Evolutionary conservation across 2,113 vertebrate species (phyloP), one percentile per base, ranked within the genome.

Genomic region (Elanus axillaris): DNA sequence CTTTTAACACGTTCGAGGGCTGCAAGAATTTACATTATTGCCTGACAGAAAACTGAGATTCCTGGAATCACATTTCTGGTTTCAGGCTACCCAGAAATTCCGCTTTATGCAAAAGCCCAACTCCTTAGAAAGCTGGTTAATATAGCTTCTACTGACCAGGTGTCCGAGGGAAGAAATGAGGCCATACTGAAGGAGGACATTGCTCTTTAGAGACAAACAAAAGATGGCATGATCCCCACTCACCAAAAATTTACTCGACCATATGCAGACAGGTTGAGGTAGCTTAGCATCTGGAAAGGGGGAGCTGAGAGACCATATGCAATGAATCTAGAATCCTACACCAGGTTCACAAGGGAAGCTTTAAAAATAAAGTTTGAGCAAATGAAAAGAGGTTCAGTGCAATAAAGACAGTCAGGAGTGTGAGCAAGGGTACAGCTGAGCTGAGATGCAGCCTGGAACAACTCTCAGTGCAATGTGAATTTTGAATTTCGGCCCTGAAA

Each of bases 181-280:
- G 40, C 42, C 64, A 77, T 72, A 52, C 64, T 62, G 47, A 62
- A 62, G 48, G 53, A 90, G 45, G 69, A 92, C 90, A 95, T 90
- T 92, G 90, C 76, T 86, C 94, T 90, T 90, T 36, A 86, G 90
- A 90, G 94, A 82, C 63, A 80, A 86, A 94, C 80, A 89, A 95
- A 90, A 86, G 42, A 25, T n/a, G 36, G 23, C 58, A 66, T 50
- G 69, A 86, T 62, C 77, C 71, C 86, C 82, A 67, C 69, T 73
- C 42, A 52, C 52, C 64, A 62, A 76, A 90, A 82, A 95, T 95
- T 95, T 92, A 92, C 76, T 90, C 77, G 76, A 67, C 75, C 80
- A 86, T 74, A 68, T 73, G 73, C 43, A 79, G 55, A 45, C 75
- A 92, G 72, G 53, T 56, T 77, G 63, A 89, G 48, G 75, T 67